phyloP scores from a whole-genome alignment of 2,797 vertebrate genomes.

The Megalops cyprinoides region DNA sequence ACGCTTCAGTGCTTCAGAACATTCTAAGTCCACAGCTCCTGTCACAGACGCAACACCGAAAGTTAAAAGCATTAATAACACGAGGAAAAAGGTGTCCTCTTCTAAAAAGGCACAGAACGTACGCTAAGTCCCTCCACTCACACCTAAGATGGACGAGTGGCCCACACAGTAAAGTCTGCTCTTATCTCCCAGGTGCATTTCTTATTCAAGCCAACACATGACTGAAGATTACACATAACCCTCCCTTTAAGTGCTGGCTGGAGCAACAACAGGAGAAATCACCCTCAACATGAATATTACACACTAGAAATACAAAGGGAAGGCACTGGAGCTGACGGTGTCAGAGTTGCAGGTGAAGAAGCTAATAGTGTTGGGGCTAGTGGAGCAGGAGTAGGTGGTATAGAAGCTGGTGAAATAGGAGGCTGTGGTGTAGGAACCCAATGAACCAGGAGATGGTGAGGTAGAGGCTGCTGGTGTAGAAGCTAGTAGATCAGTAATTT shows the following conservation, averaged over 20 bases:
- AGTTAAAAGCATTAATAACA: slow-evolving; percentile 16
- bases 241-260: background rate
- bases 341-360: background rate
- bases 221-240: background rate
- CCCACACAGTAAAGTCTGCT: background rate
- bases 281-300: too few species aligned
- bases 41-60: background rate
- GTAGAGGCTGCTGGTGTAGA: background rate
- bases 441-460: too few species aligned
- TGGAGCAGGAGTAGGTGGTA: too few species aligned
- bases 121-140: background rate
- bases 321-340: background rate
- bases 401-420: background rate
- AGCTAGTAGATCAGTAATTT: background rate
- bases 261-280: background rate
- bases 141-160: background rate
- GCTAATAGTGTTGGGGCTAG: background rate
- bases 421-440: background rate
- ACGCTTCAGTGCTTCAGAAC: background rate
- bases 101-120: background rate
- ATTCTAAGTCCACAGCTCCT: background rate
- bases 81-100: slow-evolving; percentile 2
- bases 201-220: background rate
- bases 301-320: background rate
- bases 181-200: background rate